These are phyloP conservation scores for Leucophenga montana DNA, from an alignment of 2,888 invertebrate genomes.

Conservation along the genomic window DNA sequence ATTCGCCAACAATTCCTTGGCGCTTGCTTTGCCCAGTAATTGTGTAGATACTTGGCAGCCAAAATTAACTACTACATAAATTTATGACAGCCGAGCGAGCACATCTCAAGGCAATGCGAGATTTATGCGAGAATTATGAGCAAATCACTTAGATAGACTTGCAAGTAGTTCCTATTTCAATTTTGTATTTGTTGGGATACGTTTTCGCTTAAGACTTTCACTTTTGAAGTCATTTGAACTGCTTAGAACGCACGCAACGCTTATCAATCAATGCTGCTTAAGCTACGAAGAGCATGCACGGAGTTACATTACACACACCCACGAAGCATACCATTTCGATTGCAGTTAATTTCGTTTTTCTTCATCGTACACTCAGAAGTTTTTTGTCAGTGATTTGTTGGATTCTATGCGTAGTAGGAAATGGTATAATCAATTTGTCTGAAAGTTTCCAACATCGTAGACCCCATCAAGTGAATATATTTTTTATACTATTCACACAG, in stretches of 20 bases:
- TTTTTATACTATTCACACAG: too few species aligned
- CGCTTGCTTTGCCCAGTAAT: constrained; percentile 56
- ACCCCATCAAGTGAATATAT: too few species aligned
- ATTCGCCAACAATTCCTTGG: constrained; percentile 36
- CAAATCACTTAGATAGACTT: not conserved
- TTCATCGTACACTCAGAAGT: not conserved
- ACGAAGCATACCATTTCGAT: not conserved
- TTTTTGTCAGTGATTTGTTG: too few species aligned
- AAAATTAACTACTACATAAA: constrained; percentile 10
- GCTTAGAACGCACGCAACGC: too few species aligned
- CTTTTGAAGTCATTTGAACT: too few species aligned
- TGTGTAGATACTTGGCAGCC: constrained; percentile 47
- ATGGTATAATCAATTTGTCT: too few species aligned
- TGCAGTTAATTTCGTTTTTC: constrained; percentile 11
- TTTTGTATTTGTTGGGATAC: too few species aligned
- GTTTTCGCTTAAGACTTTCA: not conserved
- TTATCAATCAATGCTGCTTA: too few species aligned
- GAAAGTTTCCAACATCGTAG: too few species aligned
- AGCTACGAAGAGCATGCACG: not conserved
- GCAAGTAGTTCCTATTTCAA: not conserved
- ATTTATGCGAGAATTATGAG: constrained; percentile 39
- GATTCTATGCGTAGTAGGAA: too few species aligned
- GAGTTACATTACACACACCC: constrained; percentile 13
- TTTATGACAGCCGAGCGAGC: constrained; percentile 26
- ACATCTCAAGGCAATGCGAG: not conserved